Base-by-base conservation (phyloP, 2,888 invertebrate species). In the Abscondita cerata region DNA sequence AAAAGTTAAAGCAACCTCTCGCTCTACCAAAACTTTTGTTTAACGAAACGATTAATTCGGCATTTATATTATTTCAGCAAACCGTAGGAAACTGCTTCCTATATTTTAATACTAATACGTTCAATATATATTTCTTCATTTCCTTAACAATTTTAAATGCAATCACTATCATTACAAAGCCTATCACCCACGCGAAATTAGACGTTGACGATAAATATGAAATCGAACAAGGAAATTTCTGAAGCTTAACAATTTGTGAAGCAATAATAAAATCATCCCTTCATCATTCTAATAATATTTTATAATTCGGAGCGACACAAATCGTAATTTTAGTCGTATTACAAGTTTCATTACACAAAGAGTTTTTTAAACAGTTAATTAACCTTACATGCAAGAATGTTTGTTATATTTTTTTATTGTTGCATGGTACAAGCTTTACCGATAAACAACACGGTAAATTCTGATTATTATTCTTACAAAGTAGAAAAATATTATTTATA, bases 181-280 rank as follows among this genome's bases (percentile, higher is more conserved):
- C 2, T 25, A 25, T 25, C 25, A 25, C 25, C 25, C 25, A 6
- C 25, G 6, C 41, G 15, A 13, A 41, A 41, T 41, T 41, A 41
- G 41, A 40, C n/a, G 15, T 41, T 41, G 15, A 41, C 41, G 15
- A 40, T 15, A 40, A 40, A 25, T 25, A 25, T 25, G 40, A 40
- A 40, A 12, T 12, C 2, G 6, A 41, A 41, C 6, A 18, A 41
- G 41, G 15, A 41, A 41, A 41, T 41, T 18, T 41, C 5, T 18
- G 5, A 1, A 4, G 6, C 25, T 4, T 4, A 25, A 25, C 6
- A 25, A 25, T n/a, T 40, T 41, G n/a, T 41, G 16, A 5, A 41
- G 6, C 15, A 41, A 13, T 18, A 18, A 41, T 16, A 41, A 41
- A 41, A 41, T 41, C 41, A 41, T 41, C 41, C 41, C 41, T 25